Conservation (phyloP, 2,797 vertebrate species). For the Neopelma chrysocephalum region DNA sequence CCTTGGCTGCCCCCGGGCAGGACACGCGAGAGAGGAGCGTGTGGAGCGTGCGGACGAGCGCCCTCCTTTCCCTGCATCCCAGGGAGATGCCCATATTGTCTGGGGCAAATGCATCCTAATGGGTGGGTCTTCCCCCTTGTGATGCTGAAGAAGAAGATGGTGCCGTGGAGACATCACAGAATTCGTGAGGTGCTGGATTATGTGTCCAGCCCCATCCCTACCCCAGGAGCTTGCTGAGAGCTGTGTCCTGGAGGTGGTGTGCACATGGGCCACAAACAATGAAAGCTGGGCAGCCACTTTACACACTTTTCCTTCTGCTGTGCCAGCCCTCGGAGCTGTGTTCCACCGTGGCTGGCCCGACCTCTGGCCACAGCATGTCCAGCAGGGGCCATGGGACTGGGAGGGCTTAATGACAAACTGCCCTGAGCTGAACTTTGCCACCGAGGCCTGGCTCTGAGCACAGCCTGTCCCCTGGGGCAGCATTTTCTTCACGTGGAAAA, state of each 20-base stretch:
- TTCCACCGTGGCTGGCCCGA: accelerated
- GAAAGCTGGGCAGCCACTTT: background rate
- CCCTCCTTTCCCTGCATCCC: accelerated
- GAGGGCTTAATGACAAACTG: background rate
- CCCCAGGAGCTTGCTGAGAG: background rate
- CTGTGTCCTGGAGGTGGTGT: background rate
- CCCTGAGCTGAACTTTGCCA: background rate
- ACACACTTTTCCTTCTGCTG: accelerated
- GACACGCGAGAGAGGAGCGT: accelerated
- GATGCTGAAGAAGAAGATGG: background rate
- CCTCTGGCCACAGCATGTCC: background rate
- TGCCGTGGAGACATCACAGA: accelerated
- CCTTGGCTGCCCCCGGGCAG: background rate
- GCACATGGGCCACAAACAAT: accelerated
- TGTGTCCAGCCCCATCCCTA: background rate
- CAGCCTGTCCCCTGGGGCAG: background rate
- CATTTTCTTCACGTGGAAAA: background rate
- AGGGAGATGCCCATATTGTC: accelerated
- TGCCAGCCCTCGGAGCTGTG: accelerated
- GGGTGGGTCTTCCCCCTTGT: background rate
- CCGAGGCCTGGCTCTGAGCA: background rate
- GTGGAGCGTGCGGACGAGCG: accelerated
- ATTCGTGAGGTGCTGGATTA: accelerated
- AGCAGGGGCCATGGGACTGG: accelerated
- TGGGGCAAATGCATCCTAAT: background rate